Percentiles rank a stretch among this genome's conserved stretches.
phyloP scores from a whole-genome alignment of 2,113 vertebrate genomes.

The Sapayoa aenigma region DNA sequence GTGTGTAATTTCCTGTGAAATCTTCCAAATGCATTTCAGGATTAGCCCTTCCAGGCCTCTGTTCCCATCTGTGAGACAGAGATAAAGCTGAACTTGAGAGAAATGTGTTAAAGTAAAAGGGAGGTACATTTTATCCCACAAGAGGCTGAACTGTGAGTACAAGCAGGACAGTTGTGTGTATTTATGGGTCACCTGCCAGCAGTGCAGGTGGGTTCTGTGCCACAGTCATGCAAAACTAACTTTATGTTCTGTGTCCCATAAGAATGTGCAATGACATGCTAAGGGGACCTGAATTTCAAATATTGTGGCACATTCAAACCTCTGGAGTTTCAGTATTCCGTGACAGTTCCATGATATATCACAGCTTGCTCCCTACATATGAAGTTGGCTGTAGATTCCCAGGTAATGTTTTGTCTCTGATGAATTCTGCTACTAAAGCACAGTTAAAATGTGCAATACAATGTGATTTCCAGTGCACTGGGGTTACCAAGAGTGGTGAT shows the following conservation, averaged over 20 bases:
- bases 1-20: background rate
- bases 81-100: background rate
- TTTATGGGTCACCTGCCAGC: background rate
- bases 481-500: background rate
- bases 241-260: background rate
- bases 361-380: background rate
- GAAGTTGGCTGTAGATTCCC: background rate
- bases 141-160: background rate
- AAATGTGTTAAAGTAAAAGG: background rate
- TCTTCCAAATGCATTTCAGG: background rate
- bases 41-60: background rate
- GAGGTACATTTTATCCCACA: background rate
- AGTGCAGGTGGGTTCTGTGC: background rate
- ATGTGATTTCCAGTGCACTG: fast-evolving
- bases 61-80: background rate
- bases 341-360: background rate
- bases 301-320: fast-evolving
- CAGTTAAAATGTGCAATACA: fast-evolving
- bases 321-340: background rate
- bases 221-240: background rate
- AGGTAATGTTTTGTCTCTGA: background rate
- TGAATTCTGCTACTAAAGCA: background rate
- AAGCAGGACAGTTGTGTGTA: background rate
- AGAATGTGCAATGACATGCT: background rate
- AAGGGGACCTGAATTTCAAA: background rate